These are phyloP conservation scores for Drosophila tsacasi DNA, from an alignment of 1,140 invertebrate genomes.

Conservation along the genomic window DNA sequence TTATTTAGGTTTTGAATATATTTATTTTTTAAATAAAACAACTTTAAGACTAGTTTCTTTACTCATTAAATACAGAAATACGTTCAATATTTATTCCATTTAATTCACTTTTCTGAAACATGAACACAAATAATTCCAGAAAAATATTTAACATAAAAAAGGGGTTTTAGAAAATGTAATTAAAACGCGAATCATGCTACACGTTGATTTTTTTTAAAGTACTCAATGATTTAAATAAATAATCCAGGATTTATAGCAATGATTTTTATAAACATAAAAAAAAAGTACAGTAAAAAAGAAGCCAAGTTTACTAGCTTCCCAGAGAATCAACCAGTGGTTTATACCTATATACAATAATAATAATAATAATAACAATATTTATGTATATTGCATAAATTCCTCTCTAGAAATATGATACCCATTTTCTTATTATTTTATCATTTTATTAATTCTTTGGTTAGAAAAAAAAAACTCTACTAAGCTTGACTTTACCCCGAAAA, in stretches of 20 bases:
- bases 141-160: background rate
- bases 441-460: background rate
- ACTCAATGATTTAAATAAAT: too few relatives aligned
- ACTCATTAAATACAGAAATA: background rate
- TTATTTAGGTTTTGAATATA: background rate
- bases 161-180: too few relatives aligned
- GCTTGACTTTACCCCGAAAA: background rate
- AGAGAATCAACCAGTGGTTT: too few relatives aligned
- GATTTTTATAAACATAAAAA: too few relatives aligned
- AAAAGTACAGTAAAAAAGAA: too few relatives aligned
- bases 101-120: background rate
- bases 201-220: too few relatives aligned
- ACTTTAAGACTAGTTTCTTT: too few relatives aligned
- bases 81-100: background rate
- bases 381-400: background rate
- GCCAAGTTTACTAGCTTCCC: too few relatives aligned
- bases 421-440: too few relatives aligned
- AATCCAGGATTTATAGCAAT: too few relatives aligned
- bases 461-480: background rate
- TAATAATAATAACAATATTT: too few relatives aligned
- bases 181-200: background rate
- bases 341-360: too few relatives aligned
- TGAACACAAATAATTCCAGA: background rate
- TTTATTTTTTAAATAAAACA: background rate
- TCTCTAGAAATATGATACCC: background rate